Evolutionary conservation across 1,140 invertebrate species (phyloP).

Genomic region (Drosophila obscura): DNA sequence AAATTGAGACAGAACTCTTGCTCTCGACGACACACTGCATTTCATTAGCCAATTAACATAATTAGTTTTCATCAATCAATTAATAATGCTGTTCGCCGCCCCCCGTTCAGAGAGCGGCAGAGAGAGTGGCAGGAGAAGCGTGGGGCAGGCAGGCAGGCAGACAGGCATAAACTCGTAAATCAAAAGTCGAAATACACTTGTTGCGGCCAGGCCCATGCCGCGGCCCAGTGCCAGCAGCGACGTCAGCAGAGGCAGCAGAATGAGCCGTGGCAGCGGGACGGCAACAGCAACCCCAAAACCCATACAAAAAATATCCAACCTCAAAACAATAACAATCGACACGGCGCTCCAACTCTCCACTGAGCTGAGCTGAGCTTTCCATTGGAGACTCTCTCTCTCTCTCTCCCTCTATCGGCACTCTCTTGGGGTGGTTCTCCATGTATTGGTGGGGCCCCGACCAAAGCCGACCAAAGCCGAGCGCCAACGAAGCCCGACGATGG

Average conservation of each 20-base stretch:
- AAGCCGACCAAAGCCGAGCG: conserved; percentile 43
- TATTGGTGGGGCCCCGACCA: conserved; percentile 43
- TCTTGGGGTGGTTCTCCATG: conserved; percentile 13
- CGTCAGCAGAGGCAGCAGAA: conserved; percentile 1
- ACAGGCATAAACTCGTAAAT: conserved; percentile 48
- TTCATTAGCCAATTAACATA: conserved; percentile 81
- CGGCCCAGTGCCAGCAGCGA: conserved; percentile 11
- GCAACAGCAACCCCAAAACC: conserved; percentile 35
- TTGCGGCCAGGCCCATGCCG: conserved; percentile 60
- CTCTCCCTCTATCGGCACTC: conserved; percentile 16
- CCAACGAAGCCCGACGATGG: conserved; percentile 26
- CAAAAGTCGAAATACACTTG: conserved; percentile 78
- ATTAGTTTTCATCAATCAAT: conserved; percentile 82
- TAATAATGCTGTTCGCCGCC: conserved; percentile 69
- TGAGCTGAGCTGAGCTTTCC: conserved; percentile 62
- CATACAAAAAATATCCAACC: conserved; percentile 31
- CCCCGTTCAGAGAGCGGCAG: conserved; percentile 45
- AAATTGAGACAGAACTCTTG: conserved; percentile 50
- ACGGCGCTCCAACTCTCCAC: conserved; percentile 66
- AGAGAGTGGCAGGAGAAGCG: conserved; percentile 20
- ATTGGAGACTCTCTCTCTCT: conserved; percentile 55
- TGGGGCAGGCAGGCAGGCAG: conserved; percentile 48
- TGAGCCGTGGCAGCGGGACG: not conserved
- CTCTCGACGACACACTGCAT: conserved; percentile 76
- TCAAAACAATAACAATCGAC: conserved; percentile 77